Evolutionary conservation across 2,888 invertebrate genomes (phyloP), one percentile per base, ranked within the genome.

Genomic region (Apotomis turbidana): DNA sequence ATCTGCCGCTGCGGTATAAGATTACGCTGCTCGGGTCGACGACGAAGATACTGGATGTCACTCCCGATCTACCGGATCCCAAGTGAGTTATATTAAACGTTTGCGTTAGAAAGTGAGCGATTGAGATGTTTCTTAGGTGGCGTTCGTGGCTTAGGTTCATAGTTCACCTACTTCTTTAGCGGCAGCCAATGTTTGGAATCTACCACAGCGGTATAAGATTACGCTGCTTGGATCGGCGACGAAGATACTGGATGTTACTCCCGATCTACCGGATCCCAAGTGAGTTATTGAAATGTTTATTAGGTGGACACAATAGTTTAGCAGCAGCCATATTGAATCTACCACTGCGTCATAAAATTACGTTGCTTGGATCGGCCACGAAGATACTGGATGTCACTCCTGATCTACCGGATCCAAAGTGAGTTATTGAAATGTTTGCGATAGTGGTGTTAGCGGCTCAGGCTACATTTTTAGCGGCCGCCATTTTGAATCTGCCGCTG

Each of bases 121-220:
- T 27, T 27, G 27, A 27, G 27, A 15, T 15, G 15, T 1, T 4
- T 12, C 44, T 44, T 8, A 44, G 44, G 44, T 44, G 8, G 15
- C 15, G 1, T 97, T 96, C 85, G 96, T 97, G 9, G 96, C 97
- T 13, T 98, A 99, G 83, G 94, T 96, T 97, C 13, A 98, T 99
- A 83, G 94, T 15, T 15, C 15, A 15, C 15, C 97, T 13, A 94
- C 97, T 0, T 95, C 96, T 74, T 95, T 98, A 93, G 95, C 97
- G 62, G 96, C 98, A 0, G 95, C 95, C 62, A 95, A 15, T 15
- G 15, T 99, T 80, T 93, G 99, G 66, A 96, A 97, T 86, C 95
- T 97, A 79, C 98, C 99, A 49, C 92, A 98, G 27, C 94, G 98
- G 54, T 98, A 99, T 89, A 96, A 96, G 49, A 95, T 99, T 75